Evolutionary conservation across 1,140 invertebrate species (phyloP), one percentile per base, ranked within the genome.

Genomic region (Drosophila miranda): DNA sequence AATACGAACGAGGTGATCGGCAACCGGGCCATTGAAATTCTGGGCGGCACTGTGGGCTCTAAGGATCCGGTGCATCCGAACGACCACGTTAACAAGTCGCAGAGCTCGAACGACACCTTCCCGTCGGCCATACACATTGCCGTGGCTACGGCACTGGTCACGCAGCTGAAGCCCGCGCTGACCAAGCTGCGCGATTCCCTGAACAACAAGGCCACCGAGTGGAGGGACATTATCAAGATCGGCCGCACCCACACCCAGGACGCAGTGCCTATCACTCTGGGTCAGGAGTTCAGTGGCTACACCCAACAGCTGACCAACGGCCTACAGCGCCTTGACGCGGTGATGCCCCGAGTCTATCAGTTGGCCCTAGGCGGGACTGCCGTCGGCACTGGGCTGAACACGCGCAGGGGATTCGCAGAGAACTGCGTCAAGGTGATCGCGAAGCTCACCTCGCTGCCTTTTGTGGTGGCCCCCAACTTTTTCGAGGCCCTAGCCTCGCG

Each of bases 101-200:
- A 99, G 92, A 99, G 98, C 91, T 99, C 98, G 14, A 99, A 99
- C 92, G 99, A 99, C 91, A 99, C 98, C 1, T 99, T 98, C 90
- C 99, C 99, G 5, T 99, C 99, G 14, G 99, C 99, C 0, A 99
- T 99, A 97, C 98, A 99, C 88, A 97, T 99, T 87, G 96, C 99
- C 2, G 97, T 98, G 6, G 98, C 96, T 3, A 92, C 97, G 73
- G 98, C 99, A 92, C 93, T 99, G 14, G 93, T 97, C 45, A 93
- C 95, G 67, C 92, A 93, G 6, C 92, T 99, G 2, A 90, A 99
- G 50, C 98, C 98, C 3, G 94, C 95, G 2, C 86, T 99, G 0
- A 92, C 94, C 38, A 91, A 93, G 7, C 91, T 99, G 5, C 92
- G 95, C 14, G 93, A 95, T 75, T 94, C 96, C 0, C 89, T 99